These are phyloP conservation scores for Cantharis lateralis DNA, from an alignment of 2,888 invertebrate genomes.

Conservation along the genomic window DNA sequence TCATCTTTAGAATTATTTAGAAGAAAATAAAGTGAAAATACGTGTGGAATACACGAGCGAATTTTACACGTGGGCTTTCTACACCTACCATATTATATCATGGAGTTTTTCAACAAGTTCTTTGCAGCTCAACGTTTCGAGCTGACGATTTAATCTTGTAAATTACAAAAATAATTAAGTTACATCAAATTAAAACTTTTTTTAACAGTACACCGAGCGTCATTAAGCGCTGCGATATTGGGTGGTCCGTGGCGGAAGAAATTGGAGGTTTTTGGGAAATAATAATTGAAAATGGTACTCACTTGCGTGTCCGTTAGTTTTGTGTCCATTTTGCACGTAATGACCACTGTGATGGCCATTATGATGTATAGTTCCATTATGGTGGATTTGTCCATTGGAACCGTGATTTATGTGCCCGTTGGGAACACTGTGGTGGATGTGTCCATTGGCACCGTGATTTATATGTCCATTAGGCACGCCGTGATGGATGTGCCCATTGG, in stretches of 20 bases:
- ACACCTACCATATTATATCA: conserved; percentile 19
- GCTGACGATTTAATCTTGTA: not conserved
- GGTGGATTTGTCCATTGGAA: conserved; percentile 38
- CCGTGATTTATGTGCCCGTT: conserved; percentile 39
- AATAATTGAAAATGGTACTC: conserved; percentile 31
- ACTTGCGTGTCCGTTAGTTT: conserved; percentile 50
- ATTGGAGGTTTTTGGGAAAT: not conserved
- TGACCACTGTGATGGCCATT: conserved; percentile 43
- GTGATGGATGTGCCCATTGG: conserved; percentile 3
- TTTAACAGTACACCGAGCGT: not conserved
- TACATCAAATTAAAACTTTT: not conserved
- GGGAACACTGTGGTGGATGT: conserved; percentile 22
- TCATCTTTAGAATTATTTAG: not conserved
- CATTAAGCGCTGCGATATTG: not conserved
- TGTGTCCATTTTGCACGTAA: conserved; percentile 43
- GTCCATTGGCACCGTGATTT: conserved; percentile 10
- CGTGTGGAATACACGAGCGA: not conserved
- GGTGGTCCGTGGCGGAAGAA: not conserved
- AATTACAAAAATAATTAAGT: not conserved
- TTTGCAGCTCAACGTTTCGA: not conserved
- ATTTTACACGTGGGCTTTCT: conserved; percentile 18
- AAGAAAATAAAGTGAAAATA: not conserved
- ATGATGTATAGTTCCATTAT: conserved; percentile 37
- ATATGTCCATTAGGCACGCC: conserved; percentile 12
- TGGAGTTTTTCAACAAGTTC: not conserved